Percentiles rank a stretch among this genome's conserved stretches.
phyloP scores from a whole-genome alignment of 2,888 invertebrate genomes.

The Abrostola triplasia region DNA sequence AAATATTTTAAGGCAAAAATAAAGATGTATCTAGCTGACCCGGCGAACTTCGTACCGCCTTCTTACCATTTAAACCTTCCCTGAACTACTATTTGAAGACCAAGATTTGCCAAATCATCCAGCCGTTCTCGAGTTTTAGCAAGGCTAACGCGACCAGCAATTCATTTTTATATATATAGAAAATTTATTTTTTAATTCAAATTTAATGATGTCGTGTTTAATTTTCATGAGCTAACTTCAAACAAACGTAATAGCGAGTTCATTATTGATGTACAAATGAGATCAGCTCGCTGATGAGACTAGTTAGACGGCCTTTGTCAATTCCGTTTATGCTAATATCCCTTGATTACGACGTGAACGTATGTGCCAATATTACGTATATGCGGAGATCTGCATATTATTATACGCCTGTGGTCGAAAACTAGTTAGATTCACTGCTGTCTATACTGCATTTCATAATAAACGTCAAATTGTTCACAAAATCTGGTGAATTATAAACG shows the following conservation, averaged over 20 bases:
- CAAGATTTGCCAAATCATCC: no score
- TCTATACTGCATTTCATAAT: background rate
- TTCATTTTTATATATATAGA: no score
- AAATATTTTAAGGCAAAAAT: no score
- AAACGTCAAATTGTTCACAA: background rate
- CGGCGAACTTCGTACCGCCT: no score
- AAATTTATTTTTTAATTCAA: no score
- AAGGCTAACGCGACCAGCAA: no score
- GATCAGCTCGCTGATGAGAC: slow-evolving; percentile 43
- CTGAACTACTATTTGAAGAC: no score
- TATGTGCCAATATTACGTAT: slow-evolving; percentile 36
- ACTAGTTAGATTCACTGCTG: slow-evolving; percentile 34
- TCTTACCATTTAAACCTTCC: no score
- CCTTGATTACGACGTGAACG: slow-evolving; percentile 59
- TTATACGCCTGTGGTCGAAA: slow-evolving; percentile 45
- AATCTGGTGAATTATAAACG: no score
- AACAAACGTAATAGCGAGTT: slow-evolving; percentile 47
- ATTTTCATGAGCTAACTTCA: slow-evolving; percentile 47
- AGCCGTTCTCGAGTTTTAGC: no score
- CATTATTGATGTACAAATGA: slow-evolving; percentile 57
- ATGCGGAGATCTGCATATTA: slow-evolving; percentile 39
- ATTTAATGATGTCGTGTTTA: slow-evolving; percentile 10
- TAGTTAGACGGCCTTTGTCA: slow-evolving; percentile 64
- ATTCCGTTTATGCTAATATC: slow-evolving; percentile 63
- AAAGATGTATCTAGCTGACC: no score